Conservation (phyloP, 2,888 invertebrate genomes). For the Nycteola revayana region DNA sequence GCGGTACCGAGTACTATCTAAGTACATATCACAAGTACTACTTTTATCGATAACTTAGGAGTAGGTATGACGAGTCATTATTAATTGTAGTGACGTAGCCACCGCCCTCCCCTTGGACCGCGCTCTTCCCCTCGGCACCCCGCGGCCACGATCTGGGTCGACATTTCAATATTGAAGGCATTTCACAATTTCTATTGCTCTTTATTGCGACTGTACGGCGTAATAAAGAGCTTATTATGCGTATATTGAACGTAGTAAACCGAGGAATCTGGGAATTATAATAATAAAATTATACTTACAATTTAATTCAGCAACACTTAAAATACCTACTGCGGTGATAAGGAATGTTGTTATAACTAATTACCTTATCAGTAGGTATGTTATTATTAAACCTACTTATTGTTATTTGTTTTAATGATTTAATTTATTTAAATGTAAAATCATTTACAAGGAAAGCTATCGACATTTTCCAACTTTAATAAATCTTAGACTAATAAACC, state of each 20-base stretch:
- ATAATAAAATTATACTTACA: slow-evolving; percentile 23
- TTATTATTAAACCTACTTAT: no score
- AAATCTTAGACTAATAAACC: no score
- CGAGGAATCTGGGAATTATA: slow-evolving; percentile 31
- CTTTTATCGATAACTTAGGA: slow-evolving; percentile 48
- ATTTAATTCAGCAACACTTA: slow-evolving; percentile 3
- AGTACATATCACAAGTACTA: slow-evolving; percentile 15
- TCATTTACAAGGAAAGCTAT: no score
- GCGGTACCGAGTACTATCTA: slow-evolving; percentile 8
- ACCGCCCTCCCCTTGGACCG: slow-evolving; percentile 21
- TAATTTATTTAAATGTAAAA: no score
- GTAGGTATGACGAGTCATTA: slow-evolving; percentile 57
- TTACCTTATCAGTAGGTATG: no score
- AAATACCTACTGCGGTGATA: no score
- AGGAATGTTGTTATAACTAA: neutral
- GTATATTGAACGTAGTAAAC: slow-evolving; percentile 51
- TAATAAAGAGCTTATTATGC: slow-evolving; percentile 65
- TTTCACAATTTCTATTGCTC: slow-evolving; percentile 72
- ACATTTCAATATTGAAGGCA: slow-evolving; percentile 75
- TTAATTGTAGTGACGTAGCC: slow-evolving; percentile 55
- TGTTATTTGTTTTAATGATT: no score
- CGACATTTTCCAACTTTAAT: no score
- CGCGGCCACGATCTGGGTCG: slow-evolving; percentile 61
- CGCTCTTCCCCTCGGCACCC: slow-evolving; percentile 30
- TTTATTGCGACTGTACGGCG: slow-evolving; percentile 60